These are phyloP conservation scores for Spisula subtruncata DNA, from an alignment of 2,888 invertebrate species.

Conservation along the genomic window DNA sequence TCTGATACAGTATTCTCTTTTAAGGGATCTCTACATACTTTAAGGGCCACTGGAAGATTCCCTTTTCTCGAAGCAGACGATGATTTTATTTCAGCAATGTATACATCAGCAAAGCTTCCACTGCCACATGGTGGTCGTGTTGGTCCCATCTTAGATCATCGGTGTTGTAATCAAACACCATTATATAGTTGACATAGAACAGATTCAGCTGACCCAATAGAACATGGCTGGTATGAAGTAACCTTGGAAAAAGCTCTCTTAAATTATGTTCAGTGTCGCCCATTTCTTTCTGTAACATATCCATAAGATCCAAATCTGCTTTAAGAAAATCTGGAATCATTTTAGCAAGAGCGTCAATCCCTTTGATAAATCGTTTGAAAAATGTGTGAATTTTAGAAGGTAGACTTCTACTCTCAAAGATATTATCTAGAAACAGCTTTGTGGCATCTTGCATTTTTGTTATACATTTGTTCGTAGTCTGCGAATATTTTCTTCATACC, in stretches of 20 bases:
- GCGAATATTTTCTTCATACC: conserved; percentile 74
- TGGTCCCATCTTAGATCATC: conserved; percentile 76
- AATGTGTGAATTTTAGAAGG: conserved; percentile 75
- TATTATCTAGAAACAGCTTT: conserved; percentile 70
- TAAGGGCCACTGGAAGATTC: conserved; percentile 74
- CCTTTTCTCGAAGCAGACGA: conserved; percentile 26
- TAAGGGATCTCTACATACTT: conserved; percentile 76
- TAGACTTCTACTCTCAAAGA: conserved; percentile 73
- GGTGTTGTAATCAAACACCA: conserved; percentile 79
- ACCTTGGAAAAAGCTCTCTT: conserved; percentile 73
- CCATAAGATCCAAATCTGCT: conserved; percentile 79
- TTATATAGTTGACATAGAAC: conserved; percentile 80
- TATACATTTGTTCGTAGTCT: conserved; percentile 62
- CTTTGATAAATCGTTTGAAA: conserved; percentile 77
- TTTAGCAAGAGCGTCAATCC: conserved; percentile 76
- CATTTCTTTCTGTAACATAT: conserved; percentile 74
- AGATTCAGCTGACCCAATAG: conserved; percentile 80
- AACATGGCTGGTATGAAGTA: conserved; percentile 61
- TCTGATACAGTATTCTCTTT: conserved; percentile 76
- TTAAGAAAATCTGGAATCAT: conserved; percentile 82
- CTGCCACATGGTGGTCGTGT: conserved; percentile 74
- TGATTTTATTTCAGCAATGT: conserved; percentile 64
- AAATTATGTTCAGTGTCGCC: conserved; percentile 73
- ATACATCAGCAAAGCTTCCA: conserved; percentile 84
- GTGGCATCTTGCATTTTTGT: conserved; percentile 77